Evolutionary conservation across 2,888 invertebrate species (phyloP).

Genomic region (Antheraea yamamai): DNA sequence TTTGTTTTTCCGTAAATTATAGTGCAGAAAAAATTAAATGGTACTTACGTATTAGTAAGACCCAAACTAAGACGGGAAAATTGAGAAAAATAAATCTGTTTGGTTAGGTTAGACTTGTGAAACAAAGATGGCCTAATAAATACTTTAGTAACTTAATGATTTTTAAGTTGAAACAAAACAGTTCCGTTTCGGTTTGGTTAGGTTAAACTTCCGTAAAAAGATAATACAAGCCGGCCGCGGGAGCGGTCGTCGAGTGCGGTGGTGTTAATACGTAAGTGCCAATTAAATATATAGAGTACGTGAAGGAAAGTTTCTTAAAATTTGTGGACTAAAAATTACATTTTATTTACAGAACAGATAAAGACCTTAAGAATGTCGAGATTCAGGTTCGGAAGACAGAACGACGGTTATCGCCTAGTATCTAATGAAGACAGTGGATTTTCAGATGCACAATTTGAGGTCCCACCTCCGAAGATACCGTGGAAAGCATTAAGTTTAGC

Average conservation of each 20-base stretch:
- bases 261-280: too few relatives aligned
- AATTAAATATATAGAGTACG: background rate
- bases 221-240: too few relatives aligned
- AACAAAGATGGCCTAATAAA: too few relatives aligned
- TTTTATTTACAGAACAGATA: conserved; percentile 43
- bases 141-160: too few relatives aligned
- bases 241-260: too few relatives aligned
- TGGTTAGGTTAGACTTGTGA: too few relatives aligned
- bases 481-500: conserved; percentile 93
- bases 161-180: too few relatives aligned
- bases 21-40: background rate
- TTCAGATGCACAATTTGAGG: conserved; percentile 86
- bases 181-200: too few relatives aligned
- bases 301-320: background rate
- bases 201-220: too few relatives aligned
- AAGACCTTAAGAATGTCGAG: conserved; percentile 79
- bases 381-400: conserved; percentile 80
- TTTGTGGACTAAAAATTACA: background rate
- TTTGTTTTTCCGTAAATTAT: background rate
- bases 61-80: too few relatives aligned
- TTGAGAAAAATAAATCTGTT: too few relatives aligned
- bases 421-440: conserved; percentile 84
- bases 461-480: conserved; percentile 87
- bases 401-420: conserved; percentile 84
- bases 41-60: too few relatives aligned